phyloP scores from a whole-genome alignment of 2,888 invertebrate species.

The Drosophila pseudotakahashii region DNA sequence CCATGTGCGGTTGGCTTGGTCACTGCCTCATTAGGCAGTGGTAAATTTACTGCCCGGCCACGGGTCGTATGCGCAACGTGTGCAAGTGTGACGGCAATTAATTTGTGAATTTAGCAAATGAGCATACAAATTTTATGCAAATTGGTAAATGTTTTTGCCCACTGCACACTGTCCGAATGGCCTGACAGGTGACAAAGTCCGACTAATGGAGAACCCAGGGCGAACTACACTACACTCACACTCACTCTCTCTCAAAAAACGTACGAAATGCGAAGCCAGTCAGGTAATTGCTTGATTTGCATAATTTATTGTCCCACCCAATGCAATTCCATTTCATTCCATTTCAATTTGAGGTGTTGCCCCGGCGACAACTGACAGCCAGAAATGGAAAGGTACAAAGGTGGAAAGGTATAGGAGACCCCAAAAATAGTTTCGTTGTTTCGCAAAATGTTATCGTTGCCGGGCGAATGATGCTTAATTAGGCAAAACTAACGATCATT shows the following conservation, averaged over 20 bases:
- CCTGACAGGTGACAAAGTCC: conserved; percentile 46
- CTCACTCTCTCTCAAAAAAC: not conserved
- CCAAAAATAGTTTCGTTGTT: conserved; percentile 36
- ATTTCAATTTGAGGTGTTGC: conserved; percentile 69
- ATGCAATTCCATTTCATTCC: conserved; percentile 58
- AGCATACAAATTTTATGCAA: conserved; percentile 70
- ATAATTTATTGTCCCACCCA: conserved; percentile 70
- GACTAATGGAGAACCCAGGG: conserved; percentile 13
- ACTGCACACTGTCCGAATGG: conserved; percentile 18
- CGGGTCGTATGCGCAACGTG: conserved; percentile 27
- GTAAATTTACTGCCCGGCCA: conserved; percentile 48
- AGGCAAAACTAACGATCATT: conserved; percentile 60
- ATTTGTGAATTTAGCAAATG: conserved; percentile 77
- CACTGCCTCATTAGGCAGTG: conserved; percentile 57
- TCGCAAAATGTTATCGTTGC: conserved; percentile 53
- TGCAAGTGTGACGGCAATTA: conserved; percentile 58
- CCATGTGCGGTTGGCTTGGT: conserved; percentile 48
- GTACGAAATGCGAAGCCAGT: conserved; percentile 29
- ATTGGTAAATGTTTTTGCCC: conserved; percentile 60
- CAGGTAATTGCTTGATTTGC: conserved; percentile 76
- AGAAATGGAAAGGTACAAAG: no score
- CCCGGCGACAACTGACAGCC: conserved; percentile 28
- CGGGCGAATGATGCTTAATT: conserved; percentile 56
- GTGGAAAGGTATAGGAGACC: not conserved
- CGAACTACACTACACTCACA: no score